These are phyloP conservation scores for Zaprionus capensis DNA, from an alignment of 1,140 invertebrate species.

Conservation along the genomic window DNA sequence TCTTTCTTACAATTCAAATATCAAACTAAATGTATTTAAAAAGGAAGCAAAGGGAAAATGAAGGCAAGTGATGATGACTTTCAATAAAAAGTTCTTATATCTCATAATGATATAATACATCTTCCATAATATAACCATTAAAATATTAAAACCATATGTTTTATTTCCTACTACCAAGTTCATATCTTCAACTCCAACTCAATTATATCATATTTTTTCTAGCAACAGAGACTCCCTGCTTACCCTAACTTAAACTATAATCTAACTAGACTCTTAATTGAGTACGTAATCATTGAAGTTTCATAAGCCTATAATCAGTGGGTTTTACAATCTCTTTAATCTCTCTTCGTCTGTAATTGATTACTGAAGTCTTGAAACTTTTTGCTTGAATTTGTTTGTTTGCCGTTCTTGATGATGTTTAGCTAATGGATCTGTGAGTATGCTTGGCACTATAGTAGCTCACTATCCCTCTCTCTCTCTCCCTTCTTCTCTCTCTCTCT, in stretches of 20 bases:
- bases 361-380: conserved; percentile 4
- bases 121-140: too few species aligned
- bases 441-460: neutral
- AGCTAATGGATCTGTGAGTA: conserved; percentile 18
- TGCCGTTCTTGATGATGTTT: conserved; percentile 21
- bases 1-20: too few species aligned
- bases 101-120: too few species aligned
- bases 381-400: conserved; percentile 10
- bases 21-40: too few species aligned
- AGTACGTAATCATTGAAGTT: conserved; percentile 1
- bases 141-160: too few species aligned
- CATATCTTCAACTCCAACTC: neutral
- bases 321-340: conserved; percentile 10
- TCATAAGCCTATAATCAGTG: conserved; percentile 10
- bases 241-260: neutral
- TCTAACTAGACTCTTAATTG: conserved; percentile 1
- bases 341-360: neutral
- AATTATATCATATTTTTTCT: neutral
- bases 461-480: neutral
- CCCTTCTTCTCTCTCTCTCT: neutral
- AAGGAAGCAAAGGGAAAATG: too few species aligned
- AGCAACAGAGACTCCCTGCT: neutral
- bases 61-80: too few species aligned
- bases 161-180: neutral
- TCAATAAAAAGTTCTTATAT: neutral